Conservation (phyloP, 64 coral and sea anemone genomes). For the Cladopsammia gracilis region DNA sequence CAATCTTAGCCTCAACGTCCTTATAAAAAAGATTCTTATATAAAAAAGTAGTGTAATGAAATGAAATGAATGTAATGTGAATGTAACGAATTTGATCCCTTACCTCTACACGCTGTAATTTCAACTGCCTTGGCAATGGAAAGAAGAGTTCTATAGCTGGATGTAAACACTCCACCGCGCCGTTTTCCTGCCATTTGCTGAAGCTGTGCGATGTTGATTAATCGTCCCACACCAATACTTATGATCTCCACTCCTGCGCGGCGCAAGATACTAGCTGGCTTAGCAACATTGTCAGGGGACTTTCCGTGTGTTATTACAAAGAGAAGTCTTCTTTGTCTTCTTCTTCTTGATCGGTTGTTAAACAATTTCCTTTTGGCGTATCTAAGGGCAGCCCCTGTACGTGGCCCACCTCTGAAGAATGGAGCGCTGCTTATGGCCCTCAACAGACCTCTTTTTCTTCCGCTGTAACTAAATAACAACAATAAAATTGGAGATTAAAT, state of each 20-base stretch:
- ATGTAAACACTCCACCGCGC: constrained; percentile 29
- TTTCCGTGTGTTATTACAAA: constrained; percentile 65
- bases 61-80: neutral
- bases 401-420: constrained; percentile 36
- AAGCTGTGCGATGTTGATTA: neutral
- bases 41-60: no score
- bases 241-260: constrained; percentile 24
- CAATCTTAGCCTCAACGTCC: no score
- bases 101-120: constrained; percentile 30
- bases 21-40: no score
- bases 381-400: constrained; percentile 43
- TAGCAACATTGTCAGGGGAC: constrained; percentile 32
- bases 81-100: neutral
- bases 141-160: constrained; percentile 35
- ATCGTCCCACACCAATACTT: constrained; percentile 41
- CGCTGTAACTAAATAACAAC: neutral
- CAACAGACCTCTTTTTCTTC: constrained; percentile 40
- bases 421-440: constrained; percentile 50
- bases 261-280: constrained; percentile 25
- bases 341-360: neutral
- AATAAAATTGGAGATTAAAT: neutral
- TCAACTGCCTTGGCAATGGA: constrained; percentile 27
- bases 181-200: constrained; percentile 50
- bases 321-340: constrained; percentile 23
- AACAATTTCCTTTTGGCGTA: constrained; percentile 26